Conservation (phyloP, 2,113 vertebrate species). For the Pao palembangensis region DNA sequence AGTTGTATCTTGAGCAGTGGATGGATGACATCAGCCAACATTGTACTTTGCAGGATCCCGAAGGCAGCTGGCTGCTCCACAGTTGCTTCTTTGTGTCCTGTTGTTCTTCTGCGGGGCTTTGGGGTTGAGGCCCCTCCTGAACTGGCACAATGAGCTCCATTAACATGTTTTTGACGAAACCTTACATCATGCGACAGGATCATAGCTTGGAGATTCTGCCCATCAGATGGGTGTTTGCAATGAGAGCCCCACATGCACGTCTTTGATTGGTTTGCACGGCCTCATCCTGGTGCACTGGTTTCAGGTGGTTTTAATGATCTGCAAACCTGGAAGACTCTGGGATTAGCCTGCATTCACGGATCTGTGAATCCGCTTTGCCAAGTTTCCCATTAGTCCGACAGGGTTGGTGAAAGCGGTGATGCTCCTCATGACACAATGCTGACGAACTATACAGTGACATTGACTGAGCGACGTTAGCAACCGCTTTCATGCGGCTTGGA, state of each 20-base stretch:
- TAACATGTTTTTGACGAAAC: constrained; percentile 14
- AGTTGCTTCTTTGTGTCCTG: constrained; percentile 41
- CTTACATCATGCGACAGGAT: constrained; percentile 13
- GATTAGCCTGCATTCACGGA: constrained; percentile 19
- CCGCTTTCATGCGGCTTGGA: too few relatives aligned
- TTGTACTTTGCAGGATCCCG: too few relatives aligned
- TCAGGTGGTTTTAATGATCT: constrained; percentile 10
- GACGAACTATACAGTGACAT: too few relatives aligned
- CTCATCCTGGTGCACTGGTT: too few relatives aligned
- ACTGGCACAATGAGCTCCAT: constrained; percentile 51
- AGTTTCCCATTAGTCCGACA: too few relatives aligned
- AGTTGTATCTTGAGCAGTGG: background rate
- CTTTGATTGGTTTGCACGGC: background rate
- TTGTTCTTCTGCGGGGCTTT: constrained; percentile 36
- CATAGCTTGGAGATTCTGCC: too few relatives aligned
- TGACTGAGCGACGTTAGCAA: too few relatives aligned
- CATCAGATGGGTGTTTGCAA: too few relatives aligned
- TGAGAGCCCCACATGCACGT: too few relatives aligned
- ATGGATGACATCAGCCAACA: background rate
- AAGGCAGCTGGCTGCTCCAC: background rate
- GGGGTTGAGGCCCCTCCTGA: constrained; percentile 11
- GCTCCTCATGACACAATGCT: background rate
- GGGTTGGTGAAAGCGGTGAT: background rate
- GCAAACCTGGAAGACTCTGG: constrained; percentile 21
- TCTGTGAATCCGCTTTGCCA: too few relatives aligned